Percentiles rank a stretch among this genome's conserved stretches.
These are phyloP conservation scores for Alectoris magna DNA, from an alignment of 2,797 vertebrate species.

Conservation along the genomic window DNA sequence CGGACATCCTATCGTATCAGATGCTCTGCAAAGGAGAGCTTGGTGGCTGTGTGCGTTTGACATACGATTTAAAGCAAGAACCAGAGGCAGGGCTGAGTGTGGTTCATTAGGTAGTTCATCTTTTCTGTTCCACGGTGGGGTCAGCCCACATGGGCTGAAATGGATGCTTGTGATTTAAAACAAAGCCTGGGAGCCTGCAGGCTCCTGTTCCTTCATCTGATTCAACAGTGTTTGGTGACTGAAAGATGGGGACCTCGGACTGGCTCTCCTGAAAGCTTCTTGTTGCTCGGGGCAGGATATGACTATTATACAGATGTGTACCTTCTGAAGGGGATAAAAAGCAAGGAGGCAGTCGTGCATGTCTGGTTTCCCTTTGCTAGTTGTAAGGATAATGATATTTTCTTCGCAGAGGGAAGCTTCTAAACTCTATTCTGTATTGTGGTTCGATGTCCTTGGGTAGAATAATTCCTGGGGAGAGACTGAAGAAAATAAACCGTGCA, in stretches of 20 bases:
- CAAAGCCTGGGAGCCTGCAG: background rate
- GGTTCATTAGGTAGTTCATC: background rate
- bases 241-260: background rate
- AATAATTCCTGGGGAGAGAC: background rate
- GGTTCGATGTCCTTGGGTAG: background rate
- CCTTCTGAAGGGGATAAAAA: background rate
- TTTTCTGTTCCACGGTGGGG: fast-evolving
- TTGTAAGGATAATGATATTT: background rate
- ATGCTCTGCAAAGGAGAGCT: background rate
- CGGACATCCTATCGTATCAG: background rate
- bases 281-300: background rate
- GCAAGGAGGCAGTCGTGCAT: background rate
- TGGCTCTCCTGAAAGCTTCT: background rate
- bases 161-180: background rate
- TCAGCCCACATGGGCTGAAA: background rate
- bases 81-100: background rate
- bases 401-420: background rate
- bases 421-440: background rate
- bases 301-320: background rate
- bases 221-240: background rate
- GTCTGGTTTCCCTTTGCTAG: background rate
- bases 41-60: background rate
- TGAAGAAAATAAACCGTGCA: background rate
- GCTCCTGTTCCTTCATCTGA: background rate
- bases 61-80: background rate